A percentile compares a stretch with the other conserved stretches of the same genome.
Conservation (phyloP, 2,888 invertebrate species). For the Pimpla rufipes region DNA sequence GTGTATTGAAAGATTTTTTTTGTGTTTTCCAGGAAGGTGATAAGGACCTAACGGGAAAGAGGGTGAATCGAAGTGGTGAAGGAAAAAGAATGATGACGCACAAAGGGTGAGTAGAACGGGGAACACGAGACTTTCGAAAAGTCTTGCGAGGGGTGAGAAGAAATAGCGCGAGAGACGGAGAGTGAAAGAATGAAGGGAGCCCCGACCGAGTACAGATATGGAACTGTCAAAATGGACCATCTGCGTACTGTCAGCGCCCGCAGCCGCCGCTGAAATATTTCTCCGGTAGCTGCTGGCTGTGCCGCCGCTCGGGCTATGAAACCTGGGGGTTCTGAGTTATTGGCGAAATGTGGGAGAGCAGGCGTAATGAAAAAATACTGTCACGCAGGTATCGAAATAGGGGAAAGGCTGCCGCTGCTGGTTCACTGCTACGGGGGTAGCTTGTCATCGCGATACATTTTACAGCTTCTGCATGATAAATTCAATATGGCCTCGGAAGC, state of each 20-base stretch:
- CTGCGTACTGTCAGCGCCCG: constrained; percentile 74
- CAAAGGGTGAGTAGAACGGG: constrained; percentile 27
- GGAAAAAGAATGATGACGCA: constrained; percentile 44
- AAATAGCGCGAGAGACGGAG: constrained; percentile 64
- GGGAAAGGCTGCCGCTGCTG: constrained; percentile 46
- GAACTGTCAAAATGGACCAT: constrained; percentile 74
- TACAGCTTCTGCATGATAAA: constrained; percentile 65
- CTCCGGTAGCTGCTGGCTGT: constrained; percentile 44
- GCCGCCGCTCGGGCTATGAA: constrained; percentile 63
- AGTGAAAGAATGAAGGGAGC: constrained; percentile 53
- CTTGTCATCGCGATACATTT: constrained; percentile 69
- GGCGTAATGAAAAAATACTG: constrained; percentile 75
- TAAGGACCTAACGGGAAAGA: not conserved
- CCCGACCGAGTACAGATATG: constrained; percentile 64
- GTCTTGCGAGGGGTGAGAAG: constrained; percentile 63
- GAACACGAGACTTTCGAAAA: constrained; percentile 56
- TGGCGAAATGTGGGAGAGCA: constrained; percentile 70
- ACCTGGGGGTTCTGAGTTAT: constrained; percentile 73
- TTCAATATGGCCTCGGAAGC: constrained; percentile 67
- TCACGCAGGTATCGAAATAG: constrained; percentile 71
- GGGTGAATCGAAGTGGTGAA: constrained; percentile 12
- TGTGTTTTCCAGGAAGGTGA: not conserved
- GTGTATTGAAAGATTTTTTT: not conserved
- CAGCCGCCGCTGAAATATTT: constrained; percentile 72
- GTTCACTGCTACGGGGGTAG: constrained; percentile 49